These are phyloP conservation scores for Nannoperca obscura DNA, from an alignment of 2,797 vertebrate genomes.

Conservation along the genomic window DNA sequence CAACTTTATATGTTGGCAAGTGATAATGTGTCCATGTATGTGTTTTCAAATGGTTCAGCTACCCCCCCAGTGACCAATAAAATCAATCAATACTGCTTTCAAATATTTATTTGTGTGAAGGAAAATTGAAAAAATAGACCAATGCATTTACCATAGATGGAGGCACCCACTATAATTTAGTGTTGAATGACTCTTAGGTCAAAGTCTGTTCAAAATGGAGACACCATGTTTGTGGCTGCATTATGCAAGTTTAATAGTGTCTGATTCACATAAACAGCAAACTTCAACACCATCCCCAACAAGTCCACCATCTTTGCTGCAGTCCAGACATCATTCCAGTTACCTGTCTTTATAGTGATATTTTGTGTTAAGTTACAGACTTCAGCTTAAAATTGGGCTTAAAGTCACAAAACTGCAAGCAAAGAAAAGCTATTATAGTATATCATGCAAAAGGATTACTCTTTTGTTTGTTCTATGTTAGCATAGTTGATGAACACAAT, in stretches of 20 bases:
- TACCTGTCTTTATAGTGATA: not conserved
- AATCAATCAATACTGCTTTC: too few relatives aligned
- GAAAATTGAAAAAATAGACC: too few relatives aligned
- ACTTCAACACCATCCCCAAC: slow-evolving; percentile 18
- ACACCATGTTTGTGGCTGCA: not conserved
- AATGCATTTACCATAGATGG: not conserved
- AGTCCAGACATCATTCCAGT: not conserved
- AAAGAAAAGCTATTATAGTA: not conserved
- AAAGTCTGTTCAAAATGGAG: not conserved
- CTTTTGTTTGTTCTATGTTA: not conserved
- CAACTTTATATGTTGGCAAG: too few relatives aligned
- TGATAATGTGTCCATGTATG: not conserved
- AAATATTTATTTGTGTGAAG: too few relatives aligned
- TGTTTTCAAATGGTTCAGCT: too few relatives aligned
- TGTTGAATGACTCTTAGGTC: not conserved
- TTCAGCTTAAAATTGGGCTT: too few relatives aligned
- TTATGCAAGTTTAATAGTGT: not conserved
- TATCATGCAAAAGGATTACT: not conserved
- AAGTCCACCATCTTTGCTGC: slow-evolving; percentile 36
- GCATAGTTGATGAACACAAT: too few relatives aligned
- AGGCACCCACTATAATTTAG: not conserved
- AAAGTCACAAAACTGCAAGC: not conserved
- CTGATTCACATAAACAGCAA: slow-evolving; percentile 45
- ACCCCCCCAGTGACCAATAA: too few relatives aligned
- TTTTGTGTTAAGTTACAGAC: not conserved